Evolutionary conservation across 1,140 invertebrate genomes (phyloP).

Genomic region (Bombus polaris): DNA sequence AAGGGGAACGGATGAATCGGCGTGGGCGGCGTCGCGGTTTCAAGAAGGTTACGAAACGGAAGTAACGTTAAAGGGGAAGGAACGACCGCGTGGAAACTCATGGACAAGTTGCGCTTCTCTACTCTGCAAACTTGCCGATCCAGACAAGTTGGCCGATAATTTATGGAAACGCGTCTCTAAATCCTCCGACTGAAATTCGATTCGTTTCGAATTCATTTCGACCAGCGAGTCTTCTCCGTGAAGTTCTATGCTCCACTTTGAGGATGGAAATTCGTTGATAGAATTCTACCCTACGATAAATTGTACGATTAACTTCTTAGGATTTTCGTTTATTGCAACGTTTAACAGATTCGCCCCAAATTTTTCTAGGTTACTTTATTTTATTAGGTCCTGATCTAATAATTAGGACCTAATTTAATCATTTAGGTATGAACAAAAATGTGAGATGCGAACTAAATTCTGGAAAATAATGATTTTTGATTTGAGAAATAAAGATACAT

Average conservation of each 20-base stretch:
- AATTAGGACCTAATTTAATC: too few species aligned
- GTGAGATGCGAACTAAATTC: too few species aligned
- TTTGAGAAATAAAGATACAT: too few species aligned
- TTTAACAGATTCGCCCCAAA: too few species aligned
- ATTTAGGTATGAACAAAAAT: too few species aligned
- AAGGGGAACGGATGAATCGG: slow-evolving; percentile 32
- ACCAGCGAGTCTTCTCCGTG: background rate
- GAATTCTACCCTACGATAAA: background rate
- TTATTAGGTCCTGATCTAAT: too few species aligned
- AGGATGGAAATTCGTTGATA: background rate
- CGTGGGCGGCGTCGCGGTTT: slow-evolving; percentile 28
- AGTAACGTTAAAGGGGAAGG: slow-evolving; percentile 39
- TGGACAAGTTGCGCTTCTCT: background rate
- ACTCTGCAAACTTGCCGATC: background rate
- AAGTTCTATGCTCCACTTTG: background rate
- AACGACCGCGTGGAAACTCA: slow-evolving; percentile 33
- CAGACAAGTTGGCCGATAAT: background rate
- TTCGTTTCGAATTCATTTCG: background rate
- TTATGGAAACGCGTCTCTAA: slow-evolving; percentile 4
- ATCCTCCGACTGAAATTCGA: background rate
- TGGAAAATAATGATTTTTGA: too few species aligned
- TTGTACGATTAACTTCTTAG: too few species aligned
- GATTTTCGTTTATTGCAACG: background rate
- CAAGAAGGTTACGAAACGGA: slow-evolving; percentile 44
- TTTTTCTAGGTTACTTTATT: too few species aligned